Base-by-base conservation (phyloP, 2,888 invertebrate species). In the Parnassius orleans region DNA sequence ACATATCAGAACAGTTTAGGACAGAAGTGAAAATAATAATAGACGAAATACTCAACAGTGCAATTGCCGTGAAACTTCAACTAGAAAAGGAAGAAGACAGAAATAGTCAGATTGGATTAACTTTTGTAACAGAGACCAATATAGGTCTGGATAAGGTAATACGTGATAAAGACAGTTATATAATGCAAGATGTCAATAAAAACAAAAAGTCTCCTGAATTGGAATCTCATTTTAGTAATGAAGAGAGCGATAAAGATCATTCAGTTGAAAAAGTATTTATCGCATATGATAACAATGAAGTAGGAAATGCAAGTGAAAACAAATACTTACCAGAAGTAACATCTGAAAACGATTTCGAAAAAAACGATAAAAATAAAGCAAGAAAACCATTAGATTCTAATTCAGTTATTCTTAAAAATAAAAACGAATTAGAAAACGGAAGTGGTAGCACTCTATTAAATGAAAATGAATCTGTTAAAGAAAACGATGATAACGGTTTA, bases 11-110 rank as follows among this genome's bases (percentile, higher is more conserved):
- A n/a, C 9, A 57, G 24, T 47, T 57, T 53, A 52, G 12, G 54
- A 41, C 10, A 59, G 14, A 44, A 52, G 10, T 60, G 9, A 43
- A 60, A 43, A 56, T 10, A 33, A 47, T 60, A 43, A n/a, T 64
- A 53, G 48, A 60, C 5, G 11, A 64, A 60, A 57, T 60, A 43
- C 2, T 57, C 14, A 15, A 10, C 10, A 50, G 44, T n/a, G 14
- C 58, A 41, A 63, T 55, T 2, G 12, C 14, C 33, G 51, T 11
- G 5, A 53, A 62, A 19, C 19, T 2, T 55, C 46, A n/a, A 14
- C 24, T 46, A n/a, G 11, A 58, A 12, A 51, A 63, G 11, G 43
- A 60, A 33, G 44, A 59, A 41, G 42, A 41, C 11, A 24, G 9
- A 43, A 42, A 10, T 15, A 24, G 55, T 24, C 42, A 51, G 3